A percentile compares a stretch with the other conserved stretches of the same genome.
Conservation (phyloP, 2,113 vertebrate genomes). For the Hemiscyllium ocellatum region DNA sequence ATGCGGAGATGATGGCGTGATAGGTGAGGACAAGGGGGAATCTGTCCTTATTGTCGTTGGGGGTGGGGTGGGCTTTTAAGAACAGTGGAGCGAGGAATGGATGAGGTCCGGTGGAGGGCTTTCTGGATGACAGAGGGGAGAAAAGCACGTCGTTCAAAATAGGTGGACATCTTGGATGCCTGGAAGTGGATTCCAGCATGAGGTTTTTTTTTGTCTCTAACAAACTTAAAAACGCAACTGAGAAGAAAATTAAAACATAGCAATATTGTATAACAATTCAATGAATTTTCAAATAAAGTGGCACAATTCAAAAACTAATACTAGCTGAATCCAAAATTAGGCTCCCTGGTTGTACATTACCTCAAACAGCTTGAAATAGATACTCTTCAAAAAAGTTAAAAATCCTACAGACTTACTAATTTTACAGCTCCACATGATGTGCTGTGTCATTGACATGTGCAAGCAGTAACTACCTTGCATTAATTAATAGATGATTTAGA, state of each 20-base stretch:
- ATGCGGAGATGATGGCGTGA: too few species aligned
- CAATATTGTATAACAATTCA: not conserved
- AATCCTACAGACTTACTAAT: not conserved
- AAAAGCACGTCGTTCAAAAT: too few species aligned
- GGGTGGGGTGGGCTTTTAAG: too few species aligned
- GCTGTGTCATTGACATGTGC: not conserved
- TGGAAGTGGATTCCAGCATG: too few species aligned
- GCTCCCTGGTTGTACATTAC: not conserved
- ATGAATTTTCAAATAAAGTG: not conserved
- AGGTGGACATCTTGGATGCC: too few species aligned
- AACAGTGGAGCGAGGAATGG: too few species aligned
- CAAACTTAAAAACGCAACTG: too few species aligned
- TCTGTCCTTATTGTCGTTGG: too few species aligned
- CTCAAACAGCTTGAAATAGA: not conserved
- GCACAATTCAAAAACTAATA: not conserved
- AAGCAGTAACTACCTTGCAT: not conserved
- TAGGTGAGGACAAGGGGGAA: too few species aligned
- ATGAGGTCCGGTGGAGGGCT: too few species aligned
- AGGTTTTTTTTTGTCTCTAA: too few species aligned
- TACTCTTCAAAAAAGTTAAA: not conserved
- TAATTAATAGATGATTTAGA: not conserved
- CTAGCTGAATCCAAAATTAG: not conserved
- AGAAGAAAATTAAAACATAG: not conserved
- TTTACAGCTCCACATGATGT: not conserved
- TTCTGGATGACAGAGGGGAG: too few species aligned